Evolutionary conservation across 53 echinoderm and acorn worm species (phyloP).

Genomic region (Antedon mediterranea): DNA sequence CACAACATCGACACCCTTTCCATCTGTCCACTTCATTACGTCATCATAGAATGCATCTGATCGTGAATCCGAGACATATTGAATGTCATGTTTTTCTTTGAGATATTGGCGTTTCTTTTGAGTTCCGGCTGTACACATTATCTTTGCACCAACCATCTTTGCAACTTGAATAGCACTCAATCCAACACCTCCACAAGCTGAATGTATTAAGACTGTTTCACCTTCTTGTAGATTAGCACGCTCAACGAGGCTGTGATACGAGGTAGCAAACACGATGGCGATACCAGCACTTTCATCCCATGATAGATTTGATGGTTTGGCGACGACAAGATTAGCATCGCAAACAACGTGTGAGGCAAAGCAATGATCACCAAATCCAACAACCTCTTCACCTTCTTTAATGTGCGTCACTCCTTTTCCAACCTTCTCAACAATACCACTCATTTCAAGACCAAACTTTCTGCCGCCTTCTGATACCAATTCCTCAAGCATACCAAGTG

Average conservation of each 20-base stretch:
- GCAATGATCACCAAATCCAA: not conserved
- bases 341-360: not conserved
- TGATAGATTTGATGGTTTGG: not conserved
- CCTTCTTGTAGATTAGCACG: not conserved
- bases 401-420: slow-evolving; percentile 42
- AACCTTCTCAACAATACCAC: slow-evolving; percentile 41
- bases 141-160: not conserved
- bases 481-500: not conserved
- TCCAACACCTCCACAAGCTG: not conserved
- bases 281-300: not conserved
- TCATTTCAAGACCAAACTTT: slow-evolving; percentile 45
- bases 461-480: not conserved
- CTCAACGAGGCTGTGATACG: slow-evolving; percentile 1
- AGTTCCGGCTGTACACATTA: not conserved
- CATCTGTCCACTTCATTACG: not conserved
- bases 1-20: not conserved
- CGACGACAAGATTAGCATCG: not conserved
- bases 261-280: not conserved
- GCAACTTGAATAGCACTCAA: not conserved
- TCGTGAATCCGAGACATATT: slow-evolving; percentile 17
- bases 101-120: not conserved
- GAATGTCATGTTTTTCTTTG: slow-evolving; percentile 27
- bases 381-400: slow-evolving; percentile 38
- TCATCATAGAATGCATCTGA: slow-evolving; percentile 39
- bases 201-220: not conserved